These are phyloP conservation scores for Protobothrops flavoviridis DNA, from an alignment of 2,113 vertebrate genomes.

Conservation along the genomic window DNA sequence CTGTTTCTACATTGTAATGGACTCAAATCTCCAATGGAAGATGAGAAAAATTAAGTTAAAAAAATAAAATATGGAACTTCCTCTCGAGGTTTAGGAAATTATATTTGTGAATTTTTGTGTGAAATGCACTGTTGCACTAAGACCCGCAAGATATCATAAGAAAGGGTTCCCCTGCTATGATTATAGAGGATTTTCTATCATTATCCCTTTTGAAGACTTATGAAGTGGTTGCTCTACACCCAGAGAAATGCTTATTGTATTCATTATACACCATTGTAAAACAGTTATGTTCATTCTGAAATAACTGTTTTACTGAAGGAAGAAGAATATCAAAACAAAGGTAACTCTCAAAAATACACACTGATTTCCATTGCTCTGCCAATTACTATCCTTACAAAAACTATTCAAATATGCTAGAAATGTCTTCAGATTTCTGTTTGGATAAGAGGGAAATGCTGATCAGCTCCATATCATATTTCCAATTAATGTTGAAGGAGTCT, in stretches of 20 bases:
- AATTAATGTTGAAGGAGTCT: conserved; percentile 40
- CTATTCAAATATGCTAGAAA: not conserved
- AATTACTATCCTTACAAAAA: not conserved
- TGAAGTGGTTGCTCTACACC: conserved; percentile 35
- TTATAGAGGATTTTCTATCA: conserved; percentile 29
- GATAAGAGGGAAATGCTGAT: conserved; percentile 2
- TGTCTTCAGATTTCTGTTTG: conserved; percentile 2
- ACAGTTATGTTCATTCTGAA: not conserved
- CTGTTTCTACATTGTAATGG: not conserved
- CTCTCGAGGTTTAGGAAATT: not conserved
- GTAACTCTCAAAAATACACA: no score
- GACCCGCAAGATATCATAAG: conserved; percentile 52
- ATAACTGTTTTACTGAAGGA: not conserved
- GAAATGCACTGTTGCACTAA: not conserved
- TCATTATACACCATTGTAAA: not conserved
- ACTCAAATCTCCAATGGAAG: not conserved
- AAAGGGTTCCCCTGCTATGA: conserved; percentile 37
- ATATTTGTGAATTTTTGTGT: not conserved
- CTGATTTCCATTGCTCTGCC: not conserved
- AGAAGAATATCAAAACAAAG: not conserved
- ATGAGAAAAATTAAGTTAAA: not conserved
- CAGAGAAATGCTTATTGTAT: not conserved
- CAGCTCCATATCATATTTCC: conserved; percentile 10
- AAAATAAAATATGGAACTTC: not conserved
- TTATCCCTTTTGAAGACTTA: conserved; percentile 47